Conservation (phyloP, 2,797 vertebrate species). For the Molossus molossus region DNA sequence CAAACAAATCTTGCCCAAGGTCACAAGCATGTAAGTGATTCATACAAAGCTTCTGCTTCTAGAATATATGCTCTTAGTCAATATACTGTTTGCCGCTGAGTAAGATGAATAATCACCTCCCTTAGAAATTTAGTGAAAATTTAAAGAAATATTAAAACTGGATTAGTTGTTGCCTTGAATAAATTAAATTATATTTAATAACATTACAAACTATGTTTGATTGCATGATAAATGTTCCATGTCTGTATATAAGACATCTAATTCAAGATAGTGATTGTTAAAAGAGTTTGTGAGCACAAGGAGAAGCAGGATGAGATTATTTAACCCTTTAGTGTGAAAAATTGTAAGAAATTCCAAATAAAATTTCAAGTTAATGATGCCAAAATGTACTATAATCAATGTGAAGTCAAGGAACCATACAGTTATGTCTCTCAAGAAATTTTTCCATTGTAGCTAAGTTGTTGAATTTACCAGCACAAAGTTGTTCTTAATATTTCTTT, state of each 20-base stretch:
- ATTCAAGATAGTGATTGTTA: constrained; percentile 21
- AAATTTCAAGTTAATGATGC: constrained; percentile 1
- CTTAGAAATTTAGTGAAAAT: not conserved
- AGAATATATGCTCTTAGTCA: not conserved
- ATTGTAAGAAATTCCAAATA: constrained; percentile 31
- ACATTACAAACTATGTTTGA: constrained; percentile 38
- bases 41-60: not conserved
- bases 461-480: not conserved
- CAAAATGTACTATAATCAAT: constrained; percentile 17
- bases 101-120: not conserved
- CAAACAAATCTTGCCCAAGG: not conserved
- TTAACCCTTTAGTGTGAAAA: constrained; percentile 21
- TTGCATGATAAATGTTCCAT: constrained; percentile 1
- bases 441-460: not conserved
- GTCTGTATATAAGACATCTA: constrained; percentile 35
- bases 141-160: constrained; percentile 39
- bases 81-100: not conserved
- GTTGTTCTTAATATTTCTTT: not conserved
- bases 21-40: not conserved
- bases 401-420: not conserved
- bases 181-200: constrained; percentile 40
- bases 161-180: not conserved
- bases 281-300: not conserved
- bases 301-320: not conserved
- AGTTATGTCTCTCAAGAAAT: not conserved